Evolutionary conservation across 2,113 vertebrate species (phyloP).

Genomic region (Seriola quinqueradiata): DNA sequence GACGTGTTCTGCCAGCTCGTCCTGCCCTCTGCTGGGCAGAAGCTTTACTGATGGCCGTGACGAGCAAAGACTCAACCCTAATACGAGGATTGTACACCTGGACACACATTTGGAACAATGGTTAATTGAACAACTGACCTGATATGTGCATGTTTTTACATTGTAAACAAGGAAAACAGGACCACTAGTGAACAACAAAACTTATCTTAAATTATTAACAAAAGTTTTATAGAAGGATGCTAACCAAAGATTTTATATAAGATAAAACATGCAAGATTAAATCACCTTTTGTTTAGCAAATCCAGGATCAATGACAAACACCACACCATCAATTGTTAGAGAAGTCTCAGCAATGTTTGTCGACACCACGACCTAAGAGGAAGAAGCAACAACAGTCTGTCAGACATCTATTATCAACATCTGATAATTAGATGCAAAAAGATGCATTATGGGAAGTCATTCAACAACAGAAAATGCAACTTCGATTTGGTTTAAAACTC

Average conservation of each 20-base stretch:
- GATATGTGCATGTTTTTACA: constrained; percentile 33
- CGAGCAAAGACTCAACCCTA: constrained; percentile 96
- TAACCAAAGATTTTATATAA: not conserved
- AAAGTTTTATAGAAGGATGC: not conserved
- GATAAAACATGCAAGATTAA: not conserved
- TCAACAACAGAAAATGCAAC: not conserved
- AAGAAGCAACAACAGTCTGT: constrained; percentile 18
- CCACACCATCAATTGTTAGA: constrained; percentile 97
- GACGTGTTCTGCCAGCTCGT: constrained; percentile 97
- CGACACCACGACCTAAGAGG: constrained; percentile 95
- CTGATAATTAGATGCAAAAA: not conserved
- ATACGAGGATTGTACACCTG: constrained; percentile 99
- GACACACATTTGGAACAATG: constrained; percentile 15
- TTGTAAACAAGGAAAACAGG: constrained; percentile 24
- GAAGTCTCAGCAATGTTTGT: constrained; percentile 99
- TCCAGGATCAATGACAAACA: constrained; percentile 99
- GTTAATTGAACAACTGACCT: not conserved
- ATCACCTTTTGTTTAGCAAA: constrained; percentile 98
- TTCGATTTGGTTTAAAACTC: not conserved
- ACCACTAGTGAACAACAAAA: not conserved
- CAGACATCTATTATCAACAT: not conserved
- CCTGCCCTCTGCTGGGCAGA: constrained; percentile 98
- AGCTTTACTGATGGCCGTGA: constrained; percentile 98
- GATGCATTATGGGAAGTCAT: not conserved
- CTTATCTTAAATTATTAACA: not conserved